Percentiles rank a stretch among this genome's conserved stretches.
phyloP scores from a whole-genome alignment of 1,140 invertebrate genomes.

The Neocloeon triangulifer region DNA sequence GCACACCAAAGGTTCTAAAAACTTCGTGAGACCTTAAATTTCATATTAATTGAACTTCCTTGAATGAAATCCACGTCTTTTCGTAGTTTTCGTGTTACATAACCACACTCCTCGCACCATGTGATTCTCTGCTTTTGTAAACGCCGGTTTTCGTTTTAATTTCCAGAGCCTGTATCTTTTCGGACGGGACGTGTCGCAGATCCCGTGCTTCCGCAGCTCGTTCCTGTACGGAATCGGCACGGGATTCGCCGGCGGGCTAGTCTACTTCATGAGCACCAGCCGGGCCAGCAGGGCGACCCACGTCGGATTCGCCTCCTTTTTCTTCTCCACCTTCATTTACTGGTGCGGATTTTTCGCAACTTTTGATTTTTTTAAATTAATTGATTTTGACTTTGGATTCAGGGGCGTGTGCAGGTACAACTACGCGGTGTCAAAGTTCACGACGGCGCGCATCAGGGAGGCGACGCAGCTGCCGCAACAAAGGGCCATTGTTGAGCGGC shows the following conservation, averaged over 20 bases:
- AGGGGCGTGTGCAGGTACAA: not conserved
- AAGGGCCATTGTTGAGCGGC: too few species aligned
- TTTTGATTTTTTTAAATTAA: not conserved
- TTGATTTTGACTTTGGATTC: too few species aligned
- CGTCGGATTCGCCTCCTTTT: constrained; percentile 24
- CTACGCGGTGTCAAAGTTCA: too few species aligned
- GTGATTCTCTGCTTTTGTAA: too few species aligned
- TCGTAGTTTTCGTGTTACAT: too few species aligned
- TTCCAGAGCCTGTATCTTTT: constrained; percentile 21
- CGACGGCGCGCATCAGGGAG: not conserved
- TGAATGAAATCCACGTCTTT: too few species aligned
- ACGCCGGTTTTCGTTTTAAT: too few species aligned
- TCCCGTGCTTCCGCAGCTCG: constrained; percentile 37
- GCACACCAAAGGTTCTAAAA: too few species aligned
- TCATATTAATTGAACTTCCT: too few species aligned
- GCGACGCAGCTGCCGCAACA: not conserved
- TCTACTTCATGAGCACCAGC: constrained; percentile 33
- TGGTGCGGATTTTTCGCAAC: constrained; percentile 17
- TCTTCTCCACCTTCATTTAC: constrained; percentile 23
- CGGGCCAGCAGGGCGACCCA: constrained; percentile 20
- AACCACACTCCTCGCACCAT: too few species aligned
- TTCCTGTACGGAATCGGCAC: constrained; percentile 31
- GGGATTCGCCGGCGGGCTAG: constrained; percentile 26
- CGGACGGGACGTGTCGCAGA: constrained; percentile 30
- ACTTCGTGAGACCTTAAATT: too few species aligned